A percentile compares a stretch with the other conserved stretches of the same genome.
These are phyloP conservation scores for Xenopus laevis DNA, from an alignment of 2,113 vertebrate species.

Conservation along the genomic window DNA sequence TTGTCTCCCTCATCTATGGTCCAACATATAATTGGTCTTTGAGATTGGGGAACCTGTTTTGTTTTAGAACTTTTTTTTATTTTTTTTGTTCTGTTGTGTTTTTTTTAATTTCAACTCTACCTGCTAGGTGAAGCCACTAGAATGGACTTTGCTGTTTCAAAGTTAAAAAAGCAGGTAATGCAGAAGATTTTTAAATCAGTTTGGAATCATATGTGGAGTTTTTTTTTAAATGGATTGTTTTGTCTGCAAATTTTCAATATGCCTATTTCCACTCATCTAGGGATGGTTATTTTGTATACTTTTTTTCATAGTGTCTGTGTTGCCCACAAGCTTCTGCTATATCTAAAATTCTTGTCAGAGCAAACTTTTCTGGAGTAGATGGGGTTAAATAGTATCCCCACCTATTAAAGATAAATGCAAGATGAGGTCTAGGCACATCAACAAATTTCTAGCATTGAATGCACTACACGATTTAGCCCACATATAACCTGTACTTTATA, in stretches of 20 bases:
- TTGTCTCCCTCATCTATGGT: not conserved
- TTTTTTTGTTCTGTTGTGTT: too few relatives aligned
- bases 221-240: not conserved
- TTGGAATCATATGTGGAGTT: too few relatives aligned
- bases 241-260: too few relatives aligned
- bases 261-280: not conserved
- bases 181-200: not conserved
- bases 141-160: not conserved
- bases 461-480: not conserved
- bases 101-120: not conserved
- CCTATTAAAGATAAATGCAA: not conserved
- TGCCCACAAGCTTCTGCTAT: not conserved
- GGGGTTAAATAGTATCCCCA: not conserved
- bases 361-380: not conserved
- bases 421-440: not conserved
- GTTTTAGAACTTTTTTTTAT: not conserved
- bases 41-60: not conserved
- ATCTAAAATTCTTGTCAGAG: not conserved
- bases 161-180: not conserved
- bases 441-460: not conserved
- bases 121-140: not conserved
- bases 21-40: not conserved
- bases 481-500: not conserved
- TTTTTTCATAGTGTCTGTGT: not conserved
- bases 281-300: not conserved